A percentile compares a stretch with the other conserved stretches of the same genome.
phyloP scores from a whole-genome alignment of 2,888 invertebrate genomes.

The Branchellion lobata region DNA sequence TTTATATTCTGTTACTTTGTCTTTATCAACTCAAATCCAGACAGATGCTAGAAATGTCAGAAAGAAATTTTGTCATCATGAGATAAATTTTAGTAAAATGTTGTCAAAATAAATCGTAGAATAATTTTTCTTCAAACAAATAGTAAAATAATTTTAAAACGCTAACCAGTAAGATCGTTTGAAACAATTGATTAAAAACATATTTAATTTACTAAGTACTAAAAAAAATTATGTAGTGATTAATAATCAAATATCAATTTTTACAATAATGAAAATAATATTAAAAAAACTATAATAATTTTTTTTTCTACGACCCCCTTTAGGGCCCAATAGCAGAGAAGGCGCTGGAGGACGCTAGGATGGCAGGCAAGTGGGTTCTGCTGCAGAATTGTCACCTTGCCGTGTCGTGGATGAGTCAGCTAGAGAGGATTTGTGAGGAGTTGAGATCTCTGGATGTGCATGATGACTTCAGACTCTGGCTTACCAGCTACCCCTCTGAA shows the following conservation, averaged over 20 bases:
- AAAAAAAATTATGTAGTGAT: background rate
- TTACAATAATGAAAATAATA: background rate
- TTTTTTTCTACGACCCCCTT: too few species aligned
- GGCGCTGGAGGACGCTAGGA: constrained; percentile 80
- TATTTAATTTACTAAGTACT: too few species aligned
- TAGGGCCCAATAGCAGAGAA: constrained; percentile 71
- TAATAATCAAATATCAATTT: background rate
- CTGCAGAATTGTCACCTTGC: constrained; percentile 93
- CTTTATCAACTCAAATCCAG: background rate
- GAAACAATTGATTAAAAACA: background rate
- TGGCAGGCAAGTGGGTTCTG: constrained; percentile 85
- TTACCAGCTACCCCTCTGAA: constrained; percentile 83
- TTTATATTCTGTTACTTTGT: too few species aligned
- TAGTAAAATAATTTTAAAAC: too few species aligned
- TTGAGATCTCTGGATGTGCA: constrained; percentile 77
- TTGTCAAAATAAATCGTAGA: too few species aligned
- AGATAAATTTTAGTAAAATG: too few species aligned
- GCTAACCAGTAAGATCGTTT: too few species aligned
- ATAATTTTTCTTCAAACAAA: too few species aligned
- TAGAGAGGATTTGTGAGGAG: constrained; percentile 86
- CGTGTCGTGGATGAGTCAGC: constrained; percentile 86
- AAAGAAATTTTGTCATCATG: too few species aligned
- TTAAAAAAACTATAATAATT: background rate
- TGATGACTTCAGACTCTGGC: constrained; percentile 85
- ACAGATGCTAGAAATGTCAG: background rate